Evolutionary conservation across 37 sponge, comb jelly and placozoan species (phyloP).

Genomic region (Crambe crambe): DNA sequence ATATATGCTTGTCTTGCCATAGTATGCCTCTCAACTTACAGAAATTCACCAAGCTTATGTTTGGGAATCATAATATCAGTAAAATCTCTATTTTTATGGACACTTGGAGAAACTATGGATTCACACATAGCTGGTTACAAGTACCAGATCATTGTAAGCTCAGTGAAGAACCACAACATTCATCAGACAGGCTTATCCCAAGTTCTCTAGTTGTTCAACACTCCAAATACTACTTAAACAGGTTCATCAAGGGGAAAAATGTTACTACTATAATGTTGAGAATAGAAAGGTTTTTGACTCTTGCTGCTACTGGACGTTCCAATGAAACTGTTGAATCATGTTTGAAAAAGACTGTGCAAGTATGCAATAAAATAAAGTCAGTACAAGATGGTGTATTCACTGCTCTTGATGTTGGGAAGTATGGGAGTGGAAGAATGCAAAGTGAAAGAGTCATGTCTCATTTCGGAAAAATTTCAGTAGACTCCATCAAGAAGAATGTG

Average conservation of each 20-base stretch:
- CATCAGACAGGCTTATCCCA: conserved; percentile 17
- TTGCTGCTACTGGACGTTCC: background rate
- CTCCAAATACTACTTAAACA: conserved; percentile 13
- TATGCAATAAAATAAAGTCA: background rate
- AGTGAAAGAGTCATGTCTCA: background rate
- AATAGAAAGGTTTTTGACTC: conserved; percentile 25
- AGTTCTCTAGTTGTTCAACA: background rate
- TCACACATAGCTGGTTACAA: conserved; percentile 12
- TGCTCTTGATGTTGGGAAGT: conserved; percentile 30
- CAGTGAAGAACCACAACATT: background rate
- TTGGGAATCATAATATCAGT: background rate
- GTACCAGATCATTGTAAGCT: background rate
- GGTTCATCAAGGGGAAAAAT: background rate
- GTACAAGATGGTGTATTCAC: conserved; percentile 7
- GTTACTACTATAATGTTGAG: conserved; percentile 29
- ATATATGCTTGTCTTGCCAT: conserved; percentile 3
- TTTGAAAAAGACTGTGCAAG: background rate
- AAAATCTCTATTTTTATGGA: background rate
- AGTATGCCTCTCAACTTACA: background rate
- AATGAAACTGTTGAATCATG: conserved; percentile 22
- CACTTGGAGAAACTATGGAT: conserved; percentile 15
- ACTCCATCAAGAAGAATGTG: background rate
- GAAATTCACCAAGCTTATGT: background rate
- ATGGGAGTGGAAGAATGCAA: conserved; percentile 36
- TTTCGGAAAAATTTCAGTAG: conserved; percentile 11